Evolutionary conservation across 2,888 invertebrate species (phyloP), one percentile per base, ranked within the genome.

Genomic region (Dolichopus griseipennis): DNA sequence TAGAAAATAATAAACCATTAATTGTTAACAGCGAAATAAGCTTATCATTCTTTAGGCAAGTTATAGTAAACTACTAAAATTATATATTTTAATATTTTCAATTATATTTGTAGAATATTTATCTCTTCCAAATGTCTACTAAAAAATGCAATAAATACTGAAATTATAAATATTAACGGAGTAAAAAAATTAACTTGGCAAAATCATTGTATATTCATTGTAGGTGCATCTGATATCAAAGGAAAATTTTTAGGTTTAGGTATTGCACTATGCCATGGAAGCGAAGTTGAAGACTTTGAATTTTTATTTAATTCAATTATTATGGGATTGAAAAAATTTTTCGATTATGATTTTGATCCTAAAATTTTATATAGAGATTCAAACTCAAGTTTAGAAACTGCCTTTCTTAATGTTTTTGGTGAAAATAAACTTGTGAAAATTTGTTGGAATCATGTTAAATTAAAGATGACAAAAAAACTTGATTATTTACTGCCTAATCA

Each of bases 271-370:
- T 62, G 62, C 18, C 21, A 20, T 10, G 10, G 22, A 1, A 9
- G 9, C 22, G 62, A 62, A 62, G 20, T 62, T 2, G 62, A 62
- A 62, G 62, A 62, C 20, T 62, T 62, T 22, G 62, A 62, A 62
- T 62, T 62, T 22, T 22, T 21, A 22, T 62, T 62, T 62, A 2
- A 62, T 2, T 62, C 62, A 62, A 21, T 62, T 21, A 9, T 21
- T 15, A 22, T 22, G 9, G 62, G 22, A 22, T 9, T 62, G 9
- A 21, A 10, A 21, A 21, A 62, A 22, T 62, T 7, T 12, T 62
- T 62, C 8, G 22, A 22, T 22, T 22, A 6, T 6, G 20, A 62
- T 62, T 22, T 21, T 62, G 2, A 22, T 10, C 62, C 62, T 21
- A 62, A 62, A 12, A 7, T 62, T 62, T 21, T 62, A 18, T 22